A percentile compares a stretch with the other conserved stretches of the same genome.
These are phyloP conservation scores for Gymnodraco acuticeps DNA, from an alignment of 2,797 vertebrate species.

Conservation along the genomic window DNA sequence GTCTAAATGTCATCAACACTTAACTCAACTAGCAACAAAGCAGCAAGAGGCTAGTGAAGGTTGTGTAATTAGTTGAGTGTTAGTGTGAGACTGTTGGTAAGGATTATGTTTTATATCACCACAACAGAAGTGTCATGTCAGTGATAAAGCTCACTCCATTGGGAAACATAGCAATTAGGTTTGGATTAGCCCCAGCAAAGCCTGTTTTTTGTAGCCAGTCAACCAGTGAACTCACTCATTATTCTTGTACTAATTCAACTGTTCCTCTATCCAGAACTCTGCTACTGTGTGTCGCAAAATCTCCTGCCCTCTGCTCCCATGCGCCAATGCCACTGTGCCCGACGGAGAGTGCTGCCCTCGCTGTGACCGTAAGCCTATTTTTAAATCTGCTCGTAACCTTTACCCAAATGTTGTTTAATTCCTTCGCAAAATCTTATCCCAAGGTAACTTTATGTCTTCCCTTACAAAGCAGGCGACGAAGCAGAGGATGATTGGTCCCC, in stretches of 20 bases:
- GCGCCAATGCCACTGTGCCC: constrained; percentile 94
- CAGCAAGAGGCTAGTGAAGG: constrained; percentile 40
- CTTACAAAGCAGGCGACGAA: constrained; percentile 85
- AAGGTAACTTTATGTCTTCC: constrained; percentile 15
- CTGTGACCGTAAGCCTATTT: constrained; percentile 88
- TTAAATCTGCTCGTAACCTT: not conserved
- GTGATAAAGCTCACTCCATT: constrained; percentile 61
- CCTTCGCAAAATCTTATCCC: not conserved
- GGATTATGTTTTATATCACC: constrained; percentile 49
- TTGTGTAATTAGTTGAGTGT: constrained; percentile 61
- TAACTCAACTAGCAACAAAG: constrained; percentile 41
- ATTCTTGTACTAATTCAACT: constrained; percentile 55
- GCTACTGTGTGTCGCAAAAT: constrained; percentile 96
- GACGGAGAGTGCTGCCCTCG: constrained; percentile 98
- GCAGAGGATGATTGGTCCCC: constrained; percentile 96
- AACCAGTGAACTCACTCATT: constrained; percentile 32
- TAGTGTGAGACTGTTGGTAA: constrained; percentile 37
- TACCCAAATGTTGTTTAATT: not conserved
- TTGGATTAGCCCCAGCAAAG: constrained; percentile 49
- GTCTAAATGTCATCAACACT: constrained; percentile 52
- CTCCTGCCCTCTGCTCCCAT: constrained; percentile 96
- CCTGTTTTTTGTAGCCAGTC: constrained; percentile 21
- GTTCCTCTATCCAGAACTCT: constrained; percentile 87
- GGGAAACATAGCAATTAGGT: constrained; percentile 64
- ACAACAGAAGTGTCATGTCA: constrained; percentile 51